phyloP scores from a whole-genome alignment of 2,797 vertebrate genomes.

The Paedocypris micromegethes region DNA sequence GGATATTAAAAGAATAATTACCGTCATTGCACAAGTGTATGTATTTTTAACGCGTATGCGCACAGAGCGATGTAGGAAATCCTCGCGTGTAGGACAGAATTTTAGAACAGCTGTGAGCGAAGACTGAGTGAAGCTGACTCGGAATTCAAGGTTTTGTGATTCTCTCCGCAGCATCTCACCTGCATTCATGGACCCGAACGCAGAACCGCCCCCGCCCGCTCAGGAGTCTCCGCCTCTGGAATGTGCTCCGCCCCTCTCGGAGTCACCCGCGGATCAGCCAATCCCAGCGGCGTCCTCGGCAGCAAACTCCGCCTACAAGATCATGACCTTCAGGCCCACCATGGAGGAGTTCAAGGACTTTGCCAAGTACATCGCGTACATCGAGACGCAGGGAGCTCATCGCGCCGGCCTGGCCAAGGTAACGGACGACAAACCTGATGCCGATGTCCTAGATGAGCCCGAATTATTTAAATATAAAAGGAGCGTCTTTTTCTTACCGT shows the following conservation, averaged over 20 bases:
- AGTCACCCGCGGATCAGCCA: conserved; percentile 50
- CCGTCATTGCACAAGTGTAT: too few relatives aligned
- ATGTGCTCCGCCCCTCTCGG: conserved; percentile 32
- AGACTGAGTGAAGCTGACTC: too few relatives aligned
- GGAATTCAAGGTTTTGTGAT: background rate
- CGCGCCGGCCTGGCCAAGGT: conserved; percentile 86
- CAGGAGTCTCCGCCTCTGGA: conserved; percentile 27
- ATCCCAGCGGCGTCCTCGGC: conserved; percentile 63
- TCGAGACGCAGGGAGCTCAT: conserved; percentile 92
- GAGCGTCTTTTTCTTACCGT: too few relatives aligned
- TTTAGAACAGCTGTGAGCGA: too few relatives aligned
- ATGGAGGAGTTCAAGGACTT: conserved; percentile 94
- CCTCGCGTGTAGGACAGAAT: too few relatives aligned
- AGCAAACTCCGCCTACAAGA: conserved; percentile 89
- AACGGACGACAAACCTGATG: too few relatives aligned
- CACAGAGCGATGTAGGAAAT: too few relatives aligned
- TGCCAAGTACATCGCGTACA: conserved; percentile 83
- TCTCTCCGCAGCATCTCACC: conserved; percentile 45
- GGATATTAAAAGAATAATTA: too few relatives aligned
- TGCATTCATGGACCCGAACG: conserved; percentile 50
- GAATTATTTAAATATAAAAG: too few relatives aligned
- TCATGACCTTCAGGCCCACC: conserved; percentile 94
- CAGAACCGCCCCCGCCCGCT: conserved; percentile 22
- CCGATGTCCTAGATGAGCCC: too few relatives aligned
- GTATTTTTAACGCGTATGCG: too few relatives aligned